Evolutionary conservation across 1,140 invertebrate species (phyloP).

Genomic region (Drosophila bipectinata): DNA sequence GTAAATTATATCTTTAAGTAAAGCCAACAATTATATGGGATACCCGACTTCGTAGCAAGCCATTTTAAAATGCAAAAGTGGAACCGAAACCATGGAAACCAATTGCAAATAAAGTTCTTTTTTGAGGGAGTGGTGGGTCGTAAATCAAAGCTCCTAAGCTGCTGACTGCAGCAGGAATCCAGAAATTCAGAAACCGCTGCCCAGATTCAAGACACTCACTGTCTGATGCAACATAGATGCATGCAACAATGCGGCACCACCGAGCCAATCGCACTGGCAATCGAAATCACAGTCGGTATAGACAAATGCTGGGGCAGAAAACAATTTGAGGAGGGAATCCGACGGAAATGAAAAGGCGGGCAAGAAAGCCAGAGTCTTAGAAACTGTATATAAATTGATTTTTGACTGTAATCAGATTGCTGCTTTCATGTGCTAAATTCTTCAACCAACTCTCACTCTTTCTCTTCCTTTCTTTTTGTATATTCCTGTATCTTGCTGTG

Average conservation of each 20-base stretch:
- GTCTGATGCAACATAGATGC: conserved; percentile 17
- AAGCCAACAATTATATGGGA: not conserved
- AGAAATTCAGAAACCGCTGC: conserved; percentile 15
- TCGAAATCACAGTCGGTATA: conserved; percentile 15
- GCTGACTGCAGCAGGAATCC: conserved; percentile 29
- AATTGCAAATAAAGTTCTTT: conserved; percentile 12
- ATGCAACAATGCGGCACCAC: conserved; percentile 42
- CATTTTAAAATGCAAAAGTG: not conserved
- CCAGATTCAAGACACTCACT: conserved; percentile 10
- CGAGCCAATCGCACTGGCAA: not conserved
- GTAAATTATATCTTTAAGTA: no score
- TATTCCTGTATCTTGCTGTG: conserved; percentile 21
- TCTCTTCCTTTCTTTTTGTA: conserved; percentile 19
- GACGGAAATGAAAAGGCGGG: conserved; percentile 16
- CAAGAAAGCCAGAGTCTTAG: conserved; percentile 30
- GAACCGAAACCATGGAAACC: not conserved
- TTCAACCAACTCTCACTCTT: conserved; percentile 7
- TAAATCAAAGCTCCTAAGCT: conserved; percentile 33
- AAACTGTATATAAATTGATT: conserved; percentile 64
- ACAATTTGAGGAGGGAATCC: conserved; percentile 25
- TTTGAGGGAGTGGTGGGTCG: conserved; percentile 6
- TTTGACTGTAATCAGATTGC: conserved; percentile 67
- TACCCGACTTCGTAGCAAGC: not conserved
- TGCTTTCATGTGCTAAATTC: conserved; percentile 57
- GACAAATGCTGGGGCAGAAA: conserved; percentile 26